Conservation (phyloP, 2,888 invertebrate species). For the Drosophila mettleri region DNA sequence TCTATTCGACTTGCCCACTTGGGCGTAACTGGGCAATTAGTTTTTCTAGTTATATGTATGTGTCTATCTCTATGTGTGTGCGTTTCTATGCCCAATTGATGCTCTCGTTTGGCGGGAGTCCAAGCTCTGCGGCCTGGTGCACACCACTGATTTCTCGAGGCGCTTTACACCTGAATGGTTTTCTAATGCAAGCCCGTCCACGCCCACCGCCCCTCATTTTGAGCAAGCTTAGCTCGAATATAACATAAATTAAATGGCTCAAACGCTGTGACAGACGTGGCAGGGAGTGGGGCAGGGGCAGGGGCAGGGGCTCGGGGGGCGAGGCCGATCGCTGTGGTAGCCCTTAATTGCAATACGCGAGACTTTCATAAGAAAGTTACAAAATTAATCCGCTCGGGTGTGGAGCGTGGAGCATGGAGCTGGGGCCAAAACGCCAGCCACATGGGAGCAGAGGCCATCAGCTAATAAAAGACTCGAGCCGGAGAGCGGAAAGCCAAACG, state of each 20-base stretch:
- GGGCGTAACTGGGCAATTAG: slow-evolving; percentile 49
- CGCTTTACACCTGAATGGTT: slow-evolving; percentile 42
- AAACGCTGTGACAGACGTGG: not conserved
- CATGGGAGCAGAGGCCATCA: slow-evolving; percentile 17
- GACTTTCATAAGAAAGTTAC: slow-evolving; percentile 76
- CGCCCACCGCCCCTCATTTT: slow-evolving; percentile 1
- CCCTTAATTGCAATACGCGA: slow-evolving; percentile 62
- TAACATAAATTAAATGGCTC: slow-evolving; percentile 20
- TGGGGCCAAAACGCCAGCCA: too few species aligned
- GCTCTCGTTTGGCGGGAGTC: slow-evolving; percentile 33
- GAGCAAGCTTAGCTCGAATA: not conserved
- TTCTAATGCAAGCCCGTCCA: slow-evolving; percentile 20
- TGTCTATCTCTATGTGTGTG: not conserved
- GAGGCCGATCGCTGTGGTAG: slow-evolving; percentile 1
- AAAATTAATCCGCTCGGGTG: slow-evolving; percentile 53
- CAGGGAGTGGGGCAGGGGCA: not conserved
- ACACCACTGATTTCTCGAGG: slow-evolving; percentile 47
- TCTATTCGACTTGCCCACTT: slow-evolving; percentile 46
- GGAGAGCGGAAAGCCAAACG: slow-evolving; percentile 16
- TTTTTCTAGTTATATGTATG: slow-evolving; percentile 10
- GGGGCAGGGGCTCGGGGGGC: not conserved
- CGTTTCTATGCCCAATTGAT: slow-evolving; percentile 34
- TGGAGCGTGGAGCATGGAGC: not conserved
- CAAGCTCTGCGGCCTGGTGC: slow-evolving; percentile 43
- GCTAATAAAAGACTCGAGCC: slow-evolving; percentile 32